Conservation (phyloP, 2,888 invertebrate genomes). For the Nebria brevicollis region DNA sequence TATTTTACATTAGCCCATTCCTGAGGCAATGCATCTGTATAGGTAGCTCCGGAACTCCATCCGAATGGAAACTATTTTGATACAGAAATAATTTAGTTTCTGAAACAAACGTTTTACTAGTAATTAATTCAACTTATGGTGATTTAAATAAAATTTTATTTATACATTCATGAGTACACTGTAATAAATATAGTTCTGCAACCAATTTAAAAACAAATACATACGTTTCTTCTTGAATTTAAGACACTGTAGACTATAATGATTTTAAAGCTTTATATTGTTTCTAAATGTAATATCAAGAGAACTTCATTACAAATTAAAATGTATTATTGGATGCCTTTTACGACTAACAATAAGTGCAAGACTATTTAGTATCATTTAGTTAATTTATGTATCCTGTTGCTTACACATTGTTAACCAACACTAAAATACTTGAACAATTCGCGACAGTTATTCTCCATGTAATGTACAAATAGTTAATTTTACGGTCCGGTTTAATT, state of each 20-base stretch:
- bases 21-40: not conserved
- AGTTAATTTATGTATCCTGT: conserved; percentile 1
- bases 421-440: not conserved
- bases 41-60: not conserved
- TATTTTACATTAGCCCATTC: not conserved
- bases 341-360: not conserved
- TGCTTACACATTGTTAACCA: not conserved
- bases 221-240: too few species aligned
- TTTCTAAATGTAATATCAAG: not conserved
- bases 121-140: not conserved
- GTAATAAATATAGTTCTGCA: too few species aligned
- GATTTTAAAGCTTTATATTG: not conserved
- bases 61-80: not conserved
- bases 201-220: too few species aligned
- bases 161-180: too few species aligned
- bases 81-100: not conserved
- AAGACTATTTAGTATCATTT: not conserved
- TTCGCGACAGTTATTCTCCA: not conserved
- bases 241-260: not conserved
- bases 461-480: not conserved
- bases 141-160: too few species aligned
- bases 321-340: not conserved
- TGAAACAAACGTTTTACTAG: not conserved
- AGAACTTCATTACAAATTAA: not conserved
- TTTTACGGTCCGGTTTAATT: not conserved